Evolutionary conservation across 2,113 vertebrate species (phyloP).

Genomic region (Thermophis baileyi): DNA sequence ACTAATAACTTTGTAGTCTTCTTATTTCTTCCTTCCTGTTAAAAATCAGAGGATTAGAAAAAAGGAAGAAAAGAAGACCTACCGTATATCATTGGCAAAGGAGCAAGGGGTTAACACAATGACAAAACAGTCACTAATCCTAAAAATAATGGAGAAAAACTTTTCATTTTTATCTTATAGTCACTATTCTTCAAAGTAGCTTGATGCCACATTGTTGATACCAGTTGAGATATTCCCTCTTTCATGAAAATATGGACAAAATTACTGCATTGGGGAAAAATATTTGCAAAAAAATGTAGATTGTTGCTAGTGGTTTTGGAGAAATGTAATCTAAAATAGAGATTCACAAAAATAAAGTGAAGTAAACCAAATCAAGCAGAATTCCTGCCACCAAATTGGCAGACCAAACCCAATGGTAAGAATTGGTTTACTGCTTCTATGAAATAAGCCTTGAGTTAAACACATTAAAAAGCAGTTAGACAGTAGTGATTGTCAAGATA

Average conservation of each 20-base stretch:
- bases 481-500: not conserved
- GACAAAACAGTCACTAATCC: not conserved
- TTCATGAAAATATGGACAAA: not conserved
- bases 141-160: not conserved
- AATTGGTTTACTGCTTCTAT: not conserved
- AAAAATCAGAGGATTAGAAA: not conserved
- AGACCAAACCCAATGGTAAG: not conserved
- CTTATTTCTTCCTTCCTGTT: not conserved
- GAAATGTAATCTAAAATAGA: not conserved
- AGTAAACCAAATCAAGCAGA: slow-evolving; percentile 8
- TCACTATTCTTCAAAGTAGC: not conserved
- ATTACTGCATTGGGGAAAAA: not conserved
- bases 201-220: not conserved
- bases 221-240: not conserved
- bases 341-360: not conserved
- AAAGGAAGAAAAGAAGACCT: not conserved
- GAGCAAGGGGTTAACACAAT: not conserved
- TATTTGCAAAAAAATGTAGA: not conserved
- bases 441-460: not conserved
- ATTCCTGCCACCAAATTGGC: slow-evolving; percentile 33
- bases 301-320: not conserved
- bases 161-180: not conserved
- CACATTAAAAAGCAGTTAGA: not conserved
- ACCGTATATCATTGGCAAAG: not conserved
- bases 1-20: not conserved